Evolutionary conservation across 2,113 vertebrate species (phyloP), one percentile per base, ranked within the genome.

Genomic region (Merops nubicus): DNA sequence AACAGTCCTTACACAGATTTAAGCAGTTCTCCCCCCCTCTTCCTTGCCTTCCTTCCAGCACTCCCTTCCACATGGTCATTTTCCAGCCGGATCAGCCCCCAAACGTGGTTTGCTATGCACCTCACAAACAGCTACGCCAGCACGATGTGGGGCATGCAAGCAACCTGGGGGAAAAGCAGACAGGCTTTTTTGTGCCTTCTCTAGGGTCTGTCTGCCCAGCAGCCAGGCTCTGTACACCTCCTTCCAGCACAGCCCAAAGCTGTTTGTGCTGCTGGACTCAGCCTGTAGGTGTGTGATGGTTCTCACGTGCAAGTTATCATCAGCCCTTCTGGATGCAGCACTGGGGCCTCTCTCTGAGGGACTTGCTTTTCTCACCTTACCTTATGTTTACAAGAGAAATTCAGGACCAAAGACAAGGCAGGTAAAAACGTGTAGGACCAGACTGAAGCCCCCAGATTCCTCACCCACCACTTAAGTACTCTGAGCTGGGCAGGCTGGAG

Each of bases 231-330:
- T 18, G 13, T 18, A 4, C 34, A 15, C 38, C 13, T 33, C 38
- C 67, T 45, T 9, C n/a, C 10, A 28, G 65, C 70, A 36, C 25
- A 50, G 84, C 73, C 42, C n/a, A 0, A 74, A 51, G 43, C 73
- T 15, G 0, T 0, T 4, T 4, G 28, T 9, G 48, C 42, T 63
- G 47, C 53, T 8, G 72, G 59, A 31, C 34, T n/a, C 51, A 60
- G 82, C 29, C 70, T 22, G 2, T 33, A 59, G 12, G 12, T 8
- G 42, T 36, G 31, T 3, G 1, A 31, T 3, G 7, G 34, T 6
- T 50, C 17, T 67, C 36, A 22, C 0, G 9, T 11, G 42, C 45
- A n/a, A 47, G 4, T 45, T 12, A 19, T 8, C 78, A 56, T 17
- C 69, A 62, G 42, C 29, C 19, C 47, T 62, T n/a, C 2, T 16